phyloP scores from a whole-genome alignment of 2,888 invertebrate species.

The Caenorhabditis sp. region DNA sequence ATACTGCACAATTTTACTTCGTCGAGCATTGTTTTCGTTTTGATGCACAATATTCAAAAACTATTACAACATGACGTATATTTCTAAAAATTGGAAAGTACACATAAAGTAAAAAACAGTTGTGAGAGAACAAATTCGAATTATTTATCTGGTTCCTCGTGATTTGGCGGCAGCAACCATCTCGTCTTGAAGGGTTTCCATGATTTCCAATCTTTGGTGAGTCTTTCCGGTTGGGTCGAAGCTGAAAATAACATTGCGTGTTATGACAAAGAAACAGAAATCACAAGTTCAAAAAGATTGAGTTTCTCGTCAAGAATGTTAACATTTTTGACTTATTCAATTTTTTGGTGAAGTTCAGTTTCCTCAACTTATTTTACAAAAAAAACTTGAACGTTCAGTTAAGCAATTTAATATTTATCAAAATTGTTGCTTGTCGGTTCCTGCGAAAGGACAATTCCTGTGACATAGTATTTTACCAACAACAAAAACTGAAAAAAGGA shows the following conservation, averaged over 20 bases:
- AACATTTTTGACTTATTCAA: no score
- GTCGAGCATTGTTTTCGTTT: neutral
- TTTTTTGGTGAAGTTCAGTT: no score
- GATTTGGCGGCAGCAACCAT: constrained; percentile 60
- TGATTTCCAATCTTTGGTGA: constrained; percentile 61
- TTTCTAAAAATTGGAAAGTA: constrained; percentile 1
- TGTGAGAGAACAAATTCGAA: neutral
- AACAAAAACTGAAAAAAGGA: no score
- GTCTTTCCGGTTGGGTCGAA: constrained; percentile 62
- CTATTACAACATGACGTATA: neutral
- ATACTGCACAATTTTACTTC: neutral
- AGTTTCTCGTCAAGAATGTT: no score
- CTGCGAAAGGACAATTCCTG: no score
- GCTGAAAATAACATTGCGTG: constrained; percentile 12
- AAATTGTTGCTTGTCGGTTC: no score
- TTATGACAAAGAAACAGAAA: neutral
- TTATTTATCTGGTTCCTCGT: constrained; percentile 54
- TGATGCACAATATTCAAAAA: neutral
- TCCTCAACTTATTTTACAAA: no score
- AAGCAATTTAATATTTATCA: no score
- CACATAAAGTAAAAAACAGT: neutral
- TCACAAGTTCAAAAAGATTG: neutral
- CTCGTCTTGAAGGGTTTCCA: constrained; percentile 65
- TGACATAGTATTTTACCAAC: no score
- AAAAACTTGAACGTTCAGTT: no score